These are phyloP conservation scores for Thaleichthys pacificus DNA, from an alignment of 2,797 vertebrate species.

Conservation along the genomic window DNA sequence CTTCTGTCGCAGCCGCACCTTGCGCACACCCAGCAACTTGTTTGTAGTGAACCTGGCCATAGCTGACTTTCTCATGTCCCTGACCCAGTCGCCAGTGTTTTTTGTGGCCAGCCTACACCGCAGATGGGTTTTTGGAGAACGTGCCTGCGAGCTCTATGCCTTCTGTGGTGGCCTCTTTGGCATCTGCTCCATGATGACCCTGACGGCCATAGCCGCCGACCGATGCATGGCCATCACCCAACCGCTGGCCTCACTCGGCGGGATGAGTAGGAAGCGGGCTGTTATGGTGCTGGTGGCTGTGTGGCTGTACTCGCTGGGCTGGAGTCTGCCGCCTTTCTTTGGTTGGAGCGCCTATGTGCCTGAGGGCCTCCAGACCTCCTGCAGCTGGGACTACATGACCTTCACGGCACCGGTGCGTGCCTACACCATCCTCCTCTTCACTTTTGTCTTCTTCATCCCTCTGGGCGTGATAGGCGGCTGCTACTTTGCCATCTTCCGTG, in stretches of 20 bases:
- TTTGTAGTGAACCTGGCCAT: slow-evolving; percentile 83
- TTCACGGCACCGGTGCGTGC: slow-evolving; percentile 87
- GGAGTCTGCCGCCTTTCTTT: slow-evolving; percentile 85
- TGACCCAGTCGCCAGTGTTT: slow-evolving; percentile 85
- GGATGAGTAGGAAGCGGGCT: slow-evolving; percentile 71
- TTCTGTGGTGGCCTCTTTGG: slow-evolving; percentile 85
- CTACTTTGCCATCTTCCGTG: slow-evolving; percentile 80
- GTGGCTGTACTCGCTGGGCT: slow-evolving; percentile 82
- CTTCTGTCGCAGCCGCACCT: slow-evolving; percentile 78
- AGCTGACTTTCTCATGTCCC: slow-evolving; percentile 85
- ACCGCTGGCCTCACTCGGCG: slow-evolving; percentile 75
- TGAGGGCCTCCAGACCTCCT: slow-evolving; percentile 89
- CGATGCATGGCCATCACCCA: slow-evolving; percentile 84
- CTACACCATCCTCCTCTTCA: slow-evolving; percentile 93
- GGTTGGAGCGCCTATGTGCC: slow-evolving; percentile 86
- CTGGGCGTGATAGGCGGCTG: slow-evolving; percentile 78
- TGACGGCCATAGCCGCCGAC: slow-evolving; percentile 81
- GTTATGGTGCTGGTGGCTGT: slow-evolving; percentile 70
- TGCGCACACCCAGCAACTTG: slow-evolving; percentile 80
- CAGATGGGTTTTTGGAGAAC: slow-evolving; percentile 84
- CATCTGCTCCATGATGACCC: slow-evolving; percentile 85
- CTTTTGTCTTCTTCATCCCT: slow-evolving; percentile 86
- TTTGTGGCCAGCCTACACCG: slow-evolving; percentile 82
- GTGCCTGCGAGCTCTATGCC: slow-evolving; percentile 83
- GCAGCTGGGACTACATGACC: slow-evolving; percentile 93